These are phyloP conservation scores for Myodes glareolus DNA, from an alignment of 2,113 vertebrate genomes.

Conservation along the genomic window DNA sequence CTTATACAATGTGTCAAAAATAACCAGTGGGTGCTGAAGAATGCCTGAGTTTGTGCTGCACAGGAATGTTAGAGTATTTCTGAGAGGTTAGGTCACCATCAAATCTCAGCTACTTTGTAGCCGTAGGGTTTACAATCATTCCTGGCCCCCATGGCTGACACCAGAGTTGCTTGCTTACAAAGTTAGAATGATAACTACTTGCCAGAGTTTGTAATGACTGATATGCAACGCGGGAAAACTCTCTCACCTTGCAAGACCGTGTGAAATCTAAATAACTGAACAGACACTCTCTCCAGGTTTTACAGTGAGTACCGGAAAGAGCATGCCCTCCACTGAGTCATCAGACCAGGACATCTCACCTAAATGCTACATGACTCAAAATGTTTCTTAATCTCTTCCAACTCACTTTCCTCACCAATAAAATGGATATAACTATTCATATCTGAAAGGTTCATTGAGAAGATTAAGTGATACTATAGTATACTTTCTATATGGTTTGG, in stretches of 20 bases:
- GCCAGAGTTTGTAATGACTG: neutral
- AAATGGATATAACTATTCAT: neutral
- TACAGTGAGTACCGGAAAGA: neutral
- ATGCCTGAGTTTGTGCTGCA: neutral
- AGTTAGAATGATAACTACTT: neutral
- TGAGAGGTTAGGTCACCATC: neutral
- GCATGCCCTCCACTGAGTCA: neutral
- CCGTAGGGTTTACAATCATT: neutral
- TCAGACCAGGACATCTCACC: neutral
- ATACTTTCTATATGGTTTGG: neutral
- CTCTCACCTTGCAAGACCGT: neutral
- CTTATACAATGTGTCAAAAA: conserved; percentile 22
- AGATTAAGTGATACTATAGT: neutral
- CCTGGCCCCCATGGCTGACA: neutral
- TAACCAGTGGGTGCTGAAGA: neutral
- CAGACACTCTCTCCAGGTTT: neutral
- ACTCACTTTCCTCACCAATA: conserved; percentile 28
- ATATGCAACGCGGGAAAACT: neutral
- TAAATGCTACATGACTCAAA: neutral
- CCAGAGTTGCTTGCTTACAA: neutral
- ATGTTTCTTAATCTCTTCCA: conserved; percentile 2
- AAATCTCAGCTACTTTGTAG: conserved; percentile 18
- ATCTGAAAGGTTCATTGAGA: neutral
- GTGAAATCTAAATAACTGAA: neutral
- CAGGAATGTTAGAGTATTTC: neutral